These are phyloP conservation scores for Brenthis ino DNA, from an alignment of 2,888 invertebrate species.

Conservation along the genomic window DNA sequence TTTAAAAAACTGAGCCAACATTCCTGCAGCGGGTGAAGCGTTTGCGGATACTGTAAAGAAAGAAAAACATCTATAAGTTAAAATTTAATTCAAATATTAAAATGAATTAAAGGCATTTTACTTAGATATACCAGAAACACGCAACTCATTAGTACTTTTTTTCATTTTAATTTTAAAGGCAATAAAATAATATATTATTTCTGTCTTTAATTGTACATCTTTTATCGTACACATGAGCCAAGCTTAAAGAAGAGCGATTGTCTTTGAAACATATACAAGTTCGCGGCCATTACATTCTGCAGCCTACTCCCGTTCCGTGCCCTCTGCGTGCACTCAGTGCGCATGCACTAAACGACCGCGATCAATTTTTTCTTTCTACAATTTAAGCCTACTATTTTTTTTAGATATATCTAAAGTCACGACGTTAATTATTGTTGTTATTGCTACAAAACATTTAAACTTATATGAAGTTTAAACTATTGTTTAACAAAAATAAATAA, in stretches of 20 bases:
- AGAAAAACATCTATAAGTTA: slow-evolving; percentile 37
- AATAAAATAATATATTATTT: too few relatives aligned
- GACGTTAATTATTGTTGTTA: too few relatives aligned
- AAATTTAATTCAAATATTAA: not conserved
- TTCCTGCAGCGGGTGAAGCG: slow-evolving; percentile 49
- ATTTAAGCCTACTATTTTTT: slow-evolving; percentile 24
- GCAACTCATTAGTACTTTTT: too few relatives aligned
- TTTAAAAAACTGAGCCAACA: slow-evolving; percentile 53
- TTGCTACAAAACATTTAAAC: too few relatives aligned
- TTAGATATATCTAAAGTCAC: not conserved
- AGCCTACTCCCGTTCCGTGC: slow-evolving; percentile 53
- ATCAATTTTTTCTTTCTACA: slow-evolving; percentile 58
- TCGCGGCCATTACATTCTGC: slow-evolving; percentile 65
- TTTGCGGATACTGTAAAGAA: slow-evolving; percentile 66
- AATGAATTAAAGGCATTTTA: too few relatives aligned
- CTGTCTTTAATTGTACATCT: too few relatives aligned
- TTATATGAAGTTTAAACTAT: too few relatives aligned
- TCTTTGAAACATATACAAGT: slow-evolving; percentile 71
- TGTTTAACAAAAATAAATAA: too few relatives aligned
- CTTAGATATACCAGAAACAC: too few relatives aligned
- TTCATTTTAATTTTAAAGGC: too few relatives aligned
- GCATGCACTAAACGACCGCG: slow-evolving; percentile 66
- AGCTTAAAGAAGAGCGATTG: slow-evolving; percentile 50
- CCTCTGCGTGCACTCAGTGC: slow-evolving; percentile 62
- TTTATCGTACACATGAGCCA: slow-evolving; percentile 49